Base-by-base conservation (phyloP, 2,113 vertebrate genomes). In the Struthidea cinerea region DNA sequence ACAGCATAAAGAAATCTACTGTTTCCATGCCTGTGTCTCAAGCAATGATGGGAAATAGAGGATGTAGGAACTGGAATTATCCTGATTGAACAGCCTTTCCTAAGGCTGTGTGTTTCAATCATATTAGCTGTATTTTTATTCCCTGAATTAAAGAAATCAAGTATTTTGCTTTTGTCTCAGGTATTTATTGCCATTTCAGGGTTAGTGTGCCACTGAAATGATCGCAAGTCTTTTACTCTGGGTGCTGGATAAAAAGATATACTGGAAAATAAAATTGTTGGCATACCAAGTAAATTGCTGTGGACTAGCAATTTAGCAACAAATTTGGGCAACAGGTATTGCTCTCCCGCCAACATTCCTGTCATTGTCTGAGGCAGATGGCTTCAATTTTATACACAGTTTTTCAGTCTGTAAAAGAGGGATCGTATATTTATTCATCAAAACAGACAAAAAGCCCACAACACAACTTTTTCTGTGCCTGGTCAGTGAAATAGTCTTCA, bases 261-360 rank as follows among this genome's bases (percentile, higher is more conserved):
- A 64, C 52, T 52, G 65, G 55, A 47, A 83, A 93, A 84, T 67
- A 59, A 65, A 85, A 35, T 11, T 57, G 42, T 67, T 91, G 79
- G 55, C 75, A 32, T 69, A 47, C 15, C 35, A 53, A 59, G 47
- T 55, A 73, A 94, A 93, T 80, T 86, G 35, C 41, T 70, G 53
- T 30, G 59, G 67, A 90, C 63, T 55, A 80, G 64, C 64, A 91
- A 80, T 91, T 83, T 56, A 94, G 52, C 30, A 83, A 49, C 67
- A 92, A 82, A 86, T 90, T 86, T 91, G 50, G 82, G 84, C 87
- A 88, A 95, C 90, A 96, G 75, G 90, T 96, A 96, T 77, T 88
- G 74, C n/a, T 77, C 50, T 63, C 71, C 74, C 1, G 35, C 82
- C 63, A 85, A 16, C 78, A n/a, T 88, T 90, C 55, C 68, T 81